Evolutionary conservation across 1,140 invertebrate species (phyloP).

Genomic region (Trichogramma pretiosum): DNA sequence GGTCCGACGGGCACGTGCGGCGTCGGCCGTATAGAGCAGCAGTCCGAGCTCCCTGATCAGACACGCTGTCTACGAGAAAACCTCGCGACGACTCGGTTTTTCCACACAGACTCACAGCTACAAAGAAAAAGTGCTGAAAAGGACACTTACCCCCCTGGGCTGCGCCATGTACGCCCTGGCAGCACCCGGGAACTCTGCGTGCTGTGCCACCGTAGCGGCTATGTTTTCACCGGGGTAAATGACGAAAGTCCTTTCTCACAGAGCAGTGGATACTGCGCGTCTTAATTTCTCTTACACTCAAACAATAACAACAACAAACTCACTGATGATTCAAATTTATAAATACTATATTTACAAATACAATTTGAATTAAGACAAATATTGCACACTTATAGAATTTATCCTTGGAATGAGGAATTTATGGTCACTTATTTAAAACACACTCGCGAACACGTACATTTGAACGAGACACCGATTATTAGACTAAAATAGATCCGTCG

Average conservation of each 20-base stretch:
- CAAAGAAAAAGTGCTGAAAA: background rate
- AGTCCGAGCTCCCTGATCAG: too few relatives aligned
- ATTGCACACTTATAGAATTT: too few relatives aligned
- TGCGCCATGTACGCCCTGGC: slow-evolving; percentile 58
- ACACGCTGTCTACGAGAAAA: too few relatives aligned
- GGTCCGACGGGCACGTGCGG: too few relatives aligned
- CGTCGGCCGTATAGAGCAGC: too few relatives aligned
- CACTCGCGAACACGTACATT: too few relatives aligned
- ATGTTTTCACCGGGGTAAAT: slow-evolving; percentile 39
- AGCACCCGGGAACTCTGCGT: slow-evolving; percentile 51
- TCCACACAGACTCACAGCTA: too few relatives aligned
- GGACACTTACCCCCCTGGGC: slow-evolving; percentile 44
- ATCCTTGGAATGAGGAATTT: too few relatives aligned
- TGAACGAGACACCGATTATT: too few relatives aligned
- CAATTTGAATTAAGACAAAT: background rate
- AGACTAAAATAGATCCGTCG: too few relatives aligned
- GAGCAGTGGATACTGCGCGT: background rate
- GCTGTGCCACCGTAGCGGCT: slow-evolving; percentile 51
- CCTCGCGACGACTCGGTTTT: too few relatives aligned
- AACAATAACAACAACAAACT: background rate
- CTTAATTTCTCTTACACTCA: background rate
- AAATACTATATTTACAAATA: background rate
- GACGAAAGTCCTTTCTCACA: slow-evolving; percentile 13
- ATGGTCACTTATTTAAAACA: too few relatives aligned
- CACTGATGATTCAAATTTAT: background rate